A percentile compares a stretch with the other conserved stretches of the same genome.
These are phyloP conservation scores for Cancer borealis DNA, from an alignment of 2,888 invertebrate species.

Conservation along the genomic window DNA sequence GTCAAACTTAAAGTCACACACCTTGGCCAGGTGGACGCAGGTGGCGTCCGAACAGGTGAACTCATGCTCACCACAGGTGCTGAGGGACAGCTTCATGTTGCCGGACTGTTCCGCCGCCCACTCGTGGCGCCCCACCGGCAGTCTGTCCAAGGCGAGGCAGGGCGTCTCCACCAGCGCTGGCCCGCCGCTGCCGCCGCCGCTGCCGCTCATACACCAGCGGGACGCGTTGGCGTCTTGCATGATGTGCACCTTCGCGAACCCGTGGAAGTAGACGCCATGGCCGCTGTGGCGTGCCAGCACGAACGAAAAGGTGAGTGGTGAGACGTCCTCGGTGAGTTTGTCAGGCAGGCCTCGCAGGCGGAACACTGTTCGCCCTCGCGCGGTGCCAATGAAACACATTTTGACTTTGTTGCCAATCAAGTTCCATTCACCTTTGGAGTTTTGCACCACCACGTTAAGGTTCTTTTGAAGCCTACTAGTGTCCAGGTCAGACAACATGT, in stretches of 20 bases:
- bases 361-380: background rate
- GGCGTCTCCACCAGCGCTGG: background rate
- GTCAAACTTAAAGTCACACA: slow-evolving; percentile 52
- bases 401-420: background rate
- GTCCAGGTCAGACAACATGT: background rate
- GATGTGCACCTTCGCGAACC: slow-evolving; percentile 49
- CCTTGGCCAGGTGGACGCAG: slow-evolving; percentile 47
- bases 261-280: slow-evolving; percentile 57
- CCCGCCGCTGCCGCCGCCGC: background rate
- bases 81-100: background rate
- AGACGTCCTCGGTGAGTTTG: background rate
- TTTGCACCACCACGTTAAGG: background rate
- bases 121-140: slow-evolving; percentile 45
- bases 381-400: slow-evolving; percentile 20
- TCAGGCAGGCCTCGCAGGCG: slow-evolving; percentile 35
- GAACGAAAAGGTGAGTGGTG: slow-evolving; percentile 1
- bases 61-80: slow-evolving; percentile 48
- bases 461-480: background rate
- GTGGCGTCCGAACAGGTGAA: slow-evolving; percentile 54
- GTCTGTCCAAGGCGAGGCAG: background rate
- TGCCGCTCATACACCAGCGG: slow-evolving; percentile 47
- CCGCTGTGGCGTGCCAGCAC: slow-evolving; percentile 35
- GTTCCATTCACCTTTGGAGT: background rate
- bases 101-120: background rate
- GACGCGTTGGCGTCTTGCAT: background rate